Percentiles rank a stretch among this genome's conserved stretches.
phyloP scores from a whole-genome alignment of 2,113 vertebrate genomes.

The Chaenogobius annularis region DNA sequence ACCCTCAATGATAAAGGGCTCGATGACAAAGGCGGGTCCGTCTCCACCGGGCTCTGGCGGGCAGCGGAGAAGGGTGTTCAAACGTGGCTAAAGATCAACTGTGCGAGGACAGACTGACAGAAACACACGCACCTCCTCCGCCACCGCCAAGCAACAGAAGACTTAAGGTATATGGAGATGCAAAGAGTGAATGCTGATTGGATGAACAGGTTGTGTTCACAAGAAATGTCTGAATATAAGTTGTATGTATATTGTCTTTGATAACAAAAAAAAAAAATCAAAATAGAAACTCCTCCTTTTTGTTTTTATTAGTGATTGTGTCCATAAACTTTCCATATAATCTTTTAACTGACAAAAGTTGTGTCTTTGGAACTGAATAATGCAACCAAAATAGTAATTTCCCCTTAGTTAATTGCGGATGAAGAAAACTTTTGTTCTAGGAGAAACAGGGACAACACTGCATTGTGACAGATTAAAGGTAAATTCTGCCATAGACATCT shows the following conservation, averaged over 20 bases:
- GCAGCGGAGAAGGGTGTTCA: constrained; percentile 61
- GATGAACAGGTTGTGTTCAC: neutral
- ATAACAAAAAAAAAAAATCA: too few relatives aligned
- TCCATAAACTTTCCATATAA: too few relatives aligned
- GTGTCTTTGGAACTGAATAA: too few relatives aligned
- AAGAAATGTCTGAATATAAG: neutral
- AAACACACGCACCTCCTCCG: constrained; percentile 47
- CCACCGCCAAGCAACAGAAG: constrained; percentile 42
- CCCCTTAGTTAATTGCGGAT: too few relatives aligned
- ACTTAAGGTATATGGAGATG: neutral
- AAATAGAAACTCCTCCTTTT: too few relatives aligned
- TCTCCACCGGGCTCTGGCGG: constrained; percentile 61
- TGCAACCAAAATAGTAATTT: too few relatives aligned
- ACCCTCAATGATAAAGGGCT: constrained; percentile 74
- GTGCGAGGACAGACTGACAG: constrained; percentile 54
- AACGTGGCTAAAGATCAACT: constrained; percentile 53
- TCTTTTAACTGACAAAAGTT: too few relatives aligned
- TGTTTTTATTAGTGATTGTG: too few relatives aligned
- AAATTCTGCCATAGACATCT: neutral
- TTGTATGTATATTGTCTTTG: neutral
- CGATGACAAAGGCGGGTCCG: constrained; percentile 58
- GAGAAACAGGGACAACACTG: too few relatives aligned
- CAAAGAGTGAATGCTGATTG: constrained; percentile 21
- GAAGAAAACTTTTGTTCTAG: too few relatives aligned
- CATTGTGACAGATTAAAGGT: too few relatives aligned